phyloP scores from a whole-genome alignment of 2,888 invertebrate genomes.

The Odontothrips loti region DNA sequence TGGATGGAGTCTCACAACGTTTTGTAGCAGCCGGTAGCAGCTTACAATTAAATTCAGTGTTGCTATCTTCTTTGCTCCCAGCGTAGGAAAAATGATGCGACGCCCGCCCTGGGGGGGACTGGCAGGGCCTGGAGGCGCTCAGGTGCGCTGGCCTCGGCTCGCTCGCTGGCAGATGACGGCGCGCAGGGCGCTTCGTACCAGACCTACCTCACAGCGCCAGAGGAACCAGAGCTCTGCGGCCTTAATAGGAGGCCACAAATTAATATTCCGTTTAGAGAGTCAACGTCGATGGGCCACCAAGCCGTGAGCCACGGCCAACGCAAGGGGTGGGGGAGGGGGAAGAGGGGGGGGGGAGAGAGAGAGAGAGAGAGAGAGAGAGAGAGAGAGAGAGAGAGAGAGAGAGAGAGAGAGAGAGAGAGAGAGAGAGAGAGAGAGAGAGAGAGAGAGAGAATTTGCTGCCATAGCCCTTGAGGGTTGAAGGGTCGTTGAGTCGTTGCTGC shows the following conservation, averaged over 20 bases:
- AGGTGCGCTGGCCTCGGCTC: too few relatives aligned
- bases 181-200: too few relatives aligned
- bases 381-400: slow-evolving; percentile 1
- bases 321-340: neutral
- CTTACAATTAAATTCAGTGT: too few relatives aligned
- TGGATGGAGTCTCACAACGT: too few relatives aligned
- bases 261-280: neutral
- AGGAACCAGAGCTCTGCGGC: too few relatives aligned
- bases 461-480: slow-evolving; percentile 27
- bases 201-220: neutral
- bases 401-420: slow-evolving; percentile 21
- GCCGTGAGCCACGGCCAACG: neutral
- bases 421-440: slow-evolving; percentile 4
- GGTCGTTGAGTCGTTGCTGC: neutral
- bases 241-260: neutral
- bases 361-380: neutral
- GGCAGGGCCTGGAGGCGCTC: too few relatives aligned
- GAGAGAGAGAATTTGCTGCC: slow-evolving; percentile 29
- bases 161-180: too few relatives aligned
- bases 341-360: neutral
- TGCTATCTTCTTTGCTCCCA: too few relatives aligned
- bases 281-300: too few relatives aligned
- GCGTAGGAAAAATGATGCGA: too few relatives aligned
- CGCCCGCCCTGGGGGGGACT: too few relatives aligned
- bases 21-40: too few relatives aligned